These are phyloP conservation scores for Agapornis canus DNA, from an alignment of 2,797 vertebrate genomes.

Conservation along the genomic window DNA sequence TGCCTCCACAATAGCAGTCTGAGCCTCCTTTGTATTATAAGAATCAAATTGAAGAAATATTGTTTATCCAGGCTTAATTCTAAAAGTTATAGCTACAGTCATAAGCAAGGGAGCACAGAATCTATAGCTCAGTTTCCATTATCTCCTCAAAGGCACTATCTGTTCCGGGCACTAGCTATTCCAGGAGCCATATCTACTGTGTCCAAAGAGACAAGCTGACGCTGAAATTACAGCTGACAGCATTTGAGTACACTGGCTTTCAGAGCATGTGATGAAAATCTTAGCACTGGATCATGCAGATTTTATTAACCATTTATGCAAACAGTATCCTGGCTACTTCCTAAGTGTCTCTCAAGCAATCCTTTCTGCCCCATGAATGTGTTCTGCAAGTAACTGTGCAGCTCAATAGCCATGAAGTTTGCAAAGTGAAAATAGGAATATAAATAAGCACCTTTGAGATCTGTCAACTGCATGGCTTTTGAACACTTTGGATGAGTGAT, in stretches of 20 bases:
- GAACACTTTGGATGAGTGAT: not conserved
- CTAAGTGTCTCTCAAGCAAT: not conserved
- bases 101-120: not conserved
- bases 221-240: conserved; percentile 28
- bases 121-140: not conserved
- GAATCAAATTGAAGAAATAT: not conserved
- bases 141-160: not conserved
- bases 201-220: not conserved
- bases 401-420: not conserved
- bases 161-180: not conserved
- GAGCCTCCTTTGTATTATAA: not conserved
- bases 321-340: not conserved
- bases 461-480: not conserved
- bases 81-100: not conserved
- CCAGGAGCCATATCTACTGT: conserved; percentile 5
- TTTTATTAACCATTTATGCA: conserved; percentile 23
- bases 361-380: not conserved
- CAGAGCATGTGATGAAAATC: not conserved
- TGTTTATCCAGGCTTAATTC: not conserved
- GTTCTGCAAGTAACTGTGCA: not conserved
- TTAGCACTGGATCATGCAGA: not conserved
- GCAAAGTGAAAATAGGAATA: not conserved
- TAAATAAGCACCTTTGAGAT: not conserved
- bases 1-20: not conserved
- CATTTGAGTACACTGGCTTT: not conserved